Percentiles rank a stretch among this genome's conserved stretches.
phyloP scores from a whole-genome alignment of 2,797 vertebrate genomes.

The Darevskia mixta region DNA sequence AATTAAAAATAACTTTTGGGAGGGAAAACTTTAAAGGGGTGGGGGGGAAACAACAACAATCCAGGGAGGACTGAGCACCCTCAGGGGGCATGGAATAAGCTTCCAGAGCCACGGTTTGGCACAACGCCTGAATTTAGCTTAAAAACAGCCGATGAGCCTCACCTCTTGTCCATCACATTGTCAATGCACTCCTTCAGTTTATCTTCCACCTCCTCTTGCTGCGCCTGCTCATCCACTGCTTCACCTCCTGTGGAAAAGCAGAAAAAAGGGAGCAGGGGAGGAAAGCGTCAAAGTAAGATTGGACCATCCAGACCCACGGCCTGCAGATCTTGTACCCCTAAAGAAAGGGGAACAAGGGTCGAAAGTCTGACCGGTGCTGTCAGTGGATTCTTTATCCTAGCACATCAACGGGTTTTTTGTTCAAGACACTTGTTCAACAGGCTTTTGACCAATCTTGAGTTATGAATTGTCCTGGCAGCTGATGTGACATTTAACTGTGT shows the following conservation, averaged over 20 bases:
- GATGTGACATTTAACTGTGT: background rate
- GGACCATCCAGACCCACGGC: background rate
- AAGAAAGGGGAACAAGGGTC: background rate
- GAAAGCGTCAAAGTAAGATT: background rate
- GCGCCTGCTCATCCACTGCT: slow-evolving; percentile 85
- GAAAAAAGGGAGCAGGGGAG: background rate
- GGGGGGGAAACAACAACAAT: background rate
- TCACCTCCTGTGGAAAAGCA: slow-evolving; percentile 80
- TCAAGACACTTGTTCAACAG: background rate
- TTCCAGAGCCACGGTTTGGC: background rate
- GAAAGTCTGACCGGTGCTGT: background rate
- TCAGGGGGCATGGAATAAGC: background rate
- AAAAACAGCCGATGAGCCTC: background rate
- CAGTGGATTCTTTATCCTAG: background rate
- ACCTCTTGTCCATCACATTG: slow-evolving; percentile 92
- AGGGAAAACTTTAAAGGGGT: background rate
- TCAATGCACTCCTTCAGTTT: slow-evolving; percentile 93
- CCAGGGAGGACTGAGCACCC: background rate
- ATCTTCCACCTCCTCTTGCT: slow-evolving; percentile 91
- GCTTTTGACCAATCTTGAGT: background rate
- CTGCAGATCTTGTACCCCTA: background rate
- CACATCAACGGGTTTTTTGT: background rate
- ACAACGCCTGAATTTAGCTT: background rate
- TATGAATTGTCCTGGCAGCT: background rate
- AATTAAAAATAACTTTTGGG: background rate